Evolutionary conservation across 1,140 invertebrate species (phyloP), one percentile per base, ranked within the genome.

Genomic region (Drosophila lowei): DNA sequence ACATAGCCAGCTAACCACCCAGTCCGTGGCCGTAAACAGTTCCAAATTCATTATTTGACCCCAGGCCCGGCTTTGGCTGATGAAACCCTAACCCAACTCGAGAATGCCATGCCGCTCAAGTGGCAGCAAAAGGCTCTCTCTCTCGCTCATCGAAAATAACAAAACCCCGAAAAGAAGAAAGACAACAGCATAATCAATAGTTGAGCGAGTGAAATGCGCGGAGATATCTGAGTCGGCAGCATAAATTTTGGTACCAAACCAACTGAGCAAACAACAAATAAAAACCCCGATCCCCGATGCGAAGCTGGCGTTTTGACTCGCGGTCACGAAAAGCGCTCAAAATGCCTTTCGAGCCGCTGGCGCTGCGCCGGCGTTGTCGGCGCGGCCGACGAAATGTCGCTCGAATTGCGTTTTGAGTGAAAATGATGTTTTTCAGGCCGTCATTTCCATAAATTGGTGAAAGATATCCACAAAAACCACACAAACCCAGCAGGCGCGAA

Each of bases 401-500:
- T 88, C 83, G 62, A 83, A 79, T 89, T 88, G 83, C 83, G 83
- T 79, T 88, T 83, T 88, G 84, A 88, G 83, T 79, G 52, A 38
- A 83, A 79, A 44, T 65, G 66, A 52, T 49, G 62, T 64, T 84
- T 78, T 81, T 81, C 83, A 78, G 41, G 61, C 74, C 71, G 70
- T 64, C 68, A 85, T 80, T 88, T 71, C 71, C 85, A 89, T 86
- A 89, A 89, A 89, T 81, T 89, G 86, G 85, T 89, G 86, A 89
- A 89, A 89, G 85, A 89, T 80, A 81, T 46, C 77, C 53, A 81
- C 53, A 81, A 79, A 79, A 77, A 71, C 73, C 71, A 89, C 85
- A 89, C 65, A 78, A 81, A 67, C 63, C 49, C 59, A 72, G 57
- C 67, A 77, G 70, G 71, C 78, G 78, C 64, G 81, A 60, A 49